Evolutionary conservation across 2,888 invertebrate genomes (phyloP), one percentile per base, ranked within the genome.

Genomic region (Lacanobia wlatinum): DNA sequence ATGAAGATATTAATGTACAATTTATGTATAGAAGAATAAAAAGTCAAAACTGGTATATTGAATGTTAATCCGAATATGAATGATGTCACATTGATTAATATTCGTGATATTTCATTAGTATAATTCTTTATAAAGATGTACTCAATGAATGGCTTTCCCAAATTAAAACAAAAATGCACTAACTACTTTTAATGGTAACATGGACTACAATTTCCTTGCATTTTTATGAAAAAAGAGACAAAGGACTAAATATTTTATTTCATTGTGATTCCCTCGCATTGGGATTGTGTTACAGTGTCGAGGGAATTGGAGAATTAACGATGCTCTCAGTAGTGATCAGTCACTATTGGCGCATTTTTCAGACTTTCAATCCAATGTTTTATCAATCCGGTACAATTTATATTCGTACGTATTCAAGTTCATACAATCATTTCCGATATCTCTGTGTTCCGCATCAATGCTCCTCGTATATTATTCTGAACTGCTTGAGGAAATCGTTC

Each of bases 261-360:
- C 68, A 75, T 80, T 71, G 85, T 73, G 40, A 69, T 66, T 74
- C 62, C 53, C 64, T 70, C 73, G 58, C 46, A 53, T 40, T 60
- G 80, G 64, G n/a, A 70, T 67, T 55, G 73, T 59, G 80, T 84
- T 66, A 28, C 76, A 48, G 58, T 75, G 62, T 67, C 78, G 63
- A 70, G 84, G 72, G 86, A 85, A 76, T 78, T 67, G 70, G 40
- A 65, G 70, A 74, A 78, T 83, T 85, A 84, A 80, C 78, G 80
- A 73, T 61, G 28, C 73, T 62, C 58, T 78, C 71, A 73, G 59
- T 76, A 66, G 73, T 60, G 67, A 83, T 85, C 40, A 71, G 66
- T 81, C 81, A 81, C 68, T 59, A 73, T 66, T 61, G 56, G 66
- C 58, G 66, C 56, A 78, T 78, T 84, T 78, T 70, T 70, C 58